phyloP scores from a whole-genome alignment of 2,797 vertebrate genomes.

The Pteropus rufus region DNA sequence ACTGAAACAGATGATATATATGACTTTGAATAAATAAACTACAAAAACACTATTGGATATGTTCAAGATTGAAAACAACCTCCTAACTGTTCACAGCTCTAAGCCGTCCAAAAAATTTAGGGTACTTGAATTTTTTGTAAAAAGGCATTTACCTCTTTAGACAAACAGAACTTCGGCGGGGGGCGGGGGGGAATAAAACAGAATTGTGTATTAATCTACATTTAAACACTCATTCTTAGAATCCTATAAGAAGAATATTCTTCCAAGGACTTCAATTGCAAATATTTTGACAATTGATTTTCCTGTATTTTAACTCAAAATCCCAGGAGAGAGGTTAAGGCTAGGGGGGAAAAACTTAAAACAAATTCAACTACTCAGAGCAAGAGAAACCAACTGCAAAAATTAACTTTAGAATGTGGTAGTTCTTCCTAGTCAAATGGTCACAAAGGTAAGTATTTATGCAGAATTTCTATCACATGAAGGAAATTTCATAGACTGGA shows the following conservation, averaged over 20 bases:
- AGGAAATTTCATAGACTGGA: background rate
- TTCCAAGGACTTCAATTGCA: background rate
- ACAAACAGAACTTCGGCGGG: background rate
- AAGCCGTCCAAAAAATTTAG: background rate
- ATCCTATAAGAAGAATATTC: background rate
- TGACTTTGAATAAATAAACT: background rate
- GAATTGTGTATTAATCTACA: background rate
- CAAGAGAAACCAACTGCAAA: background rate
- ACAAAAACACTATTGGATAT: background rate
- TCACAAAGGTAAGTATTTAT: background rate
- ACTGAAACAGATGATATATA: background rate
- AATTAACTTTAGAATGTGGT: background rate
- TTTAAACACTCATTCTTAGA: background rate
- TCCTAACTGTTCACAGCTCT: background rate
- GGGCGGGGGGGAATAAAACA: background rate
- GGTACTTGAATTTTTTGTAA: background rate
- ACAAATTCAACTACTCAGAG: background rate
- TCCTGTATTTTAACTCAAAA: background rate
- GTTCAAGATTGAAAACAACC: background rate
- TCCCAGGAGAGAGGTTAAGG: background rate
- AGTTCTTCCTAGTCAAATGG: background rate
- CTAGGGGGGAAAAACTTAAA: background rate
- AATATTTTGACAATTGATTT: background rate
- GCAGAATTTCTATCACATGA: background rate
- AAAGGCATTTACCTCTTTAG: background rate